Base-by-base conservation (phyloP, 2,797 vertebrate species). In the Schizopygopsis malacanthus region DNA sequence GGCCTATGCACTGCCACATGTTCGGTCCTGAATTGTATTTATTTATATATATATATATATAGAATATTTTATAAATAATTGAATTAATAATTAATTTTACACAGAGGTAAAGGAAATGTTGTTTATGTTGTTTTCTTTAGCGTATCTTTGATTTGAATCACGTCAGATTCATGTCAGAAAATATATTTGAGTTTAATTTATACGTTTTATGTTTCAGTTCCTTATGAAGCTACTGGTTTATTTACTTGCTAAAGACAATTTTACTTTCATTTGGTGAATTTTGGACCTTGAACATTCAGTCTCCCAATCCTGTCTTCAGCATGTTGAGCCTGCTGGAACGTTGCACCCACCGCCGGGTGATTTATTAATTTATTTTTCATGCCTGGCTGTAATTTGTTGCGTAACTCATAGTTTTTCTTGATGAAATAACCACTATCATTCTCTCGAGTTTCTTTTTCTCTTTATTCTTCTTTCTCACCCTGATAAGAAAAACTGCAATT, bases 401-500 rank as follows among this genome's bases (percentile, higher is more conserved):
- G 45, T 39, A 59, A 65, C 87, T 89, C 88, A 91, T 89, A 89
- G 89, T 90, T 92, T 91, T 86, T 88, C 82, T 87, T 89, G 91
- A 92, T 93, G 91, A 92, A 91, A 92, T 92, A 89, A 82, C 90
- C 85, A 86, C 91, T 91, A 92, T 93, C 91, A 92, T 93, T 91
- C 92, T 90, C 91, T 87, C 89, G 25, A 85, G 61, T 75, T 56
- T 59, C 63, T 78, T 78, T 69, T 73, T n/a, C 12, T 45, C 28
- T 83, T 37, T 86, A 61, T 71, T 82, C 52, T 79, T 79, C 43
- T 70, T 84, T 90, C 91, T 81, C 89, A 90, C 91, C 89, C 91
- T 92, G 92, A 93, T 93, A 86, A 86, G 81, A 93, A 91, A 92
- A 94, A 95, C 91, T 92, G 87, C 92, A 90, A 90, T 94, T 94